Evolutionary conservation across 2,888 invertebrate genomes (phyloP), one percentile per base, ranked within the genome.

Genomic region (Petrophora chlorosata): DNA sequence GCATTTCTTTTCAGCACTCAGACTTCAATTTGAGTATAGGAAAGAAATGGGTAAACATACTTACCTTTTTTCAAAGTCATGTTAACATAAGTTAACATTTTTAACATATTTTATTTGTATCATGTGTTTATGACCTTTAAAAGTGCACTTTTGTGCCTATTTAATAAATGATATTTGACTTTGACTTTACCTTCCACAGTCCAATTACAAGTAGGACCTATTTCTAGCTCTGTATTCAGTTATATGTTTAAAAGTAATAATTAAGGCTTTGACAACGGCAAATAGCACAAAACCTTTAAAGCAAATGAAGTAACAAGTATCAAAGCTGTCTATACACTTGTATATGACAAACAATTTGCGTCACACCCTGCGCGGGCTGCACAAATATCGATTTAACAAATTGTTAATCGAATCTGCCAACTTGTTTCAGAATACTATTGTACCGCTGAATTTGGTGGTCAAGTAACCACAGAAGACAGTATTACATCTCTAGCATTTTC

Each of bases 371-470:
- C 26, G 36, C 28, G 14, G 30, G n/a, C 15, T 42, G 44, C 54
- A 55, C 53, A 45, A 61, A 57, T 47, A 42, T 56, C 62, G 52
- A 60, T 48, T 65, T 59, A 65, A 58, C 61, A 60, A 64, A 65
- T 64, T 60, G 63, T 71, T 66, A 69, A 73, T 73, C 63, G 65
- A 67, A 70, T 67, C 59, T n/a, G 61, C 59, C 61, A 75, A 76
- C 73, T 79, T 75, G 77, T 80, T 79, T 74, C 75, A 68, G 68
- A 57, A 58, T 56, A 63, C 61, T 59, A 57, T 38, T 43, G 43
- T 34, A 38, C 33, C 22, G 42, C 34, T 43, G 38, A 39, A 29
- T 39, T 39, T 12, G 23, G 30, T 22, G 32, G 28, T 4, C 5
- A 15, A 26, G 13, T 36, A 26, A 7, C 5, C 12, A 5, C 22